These are phyloP conservation scores for Orchesella flavescens DNA, from an alignment of 2,888 invertebrate species.

Conservation along the genomic window DNA sequence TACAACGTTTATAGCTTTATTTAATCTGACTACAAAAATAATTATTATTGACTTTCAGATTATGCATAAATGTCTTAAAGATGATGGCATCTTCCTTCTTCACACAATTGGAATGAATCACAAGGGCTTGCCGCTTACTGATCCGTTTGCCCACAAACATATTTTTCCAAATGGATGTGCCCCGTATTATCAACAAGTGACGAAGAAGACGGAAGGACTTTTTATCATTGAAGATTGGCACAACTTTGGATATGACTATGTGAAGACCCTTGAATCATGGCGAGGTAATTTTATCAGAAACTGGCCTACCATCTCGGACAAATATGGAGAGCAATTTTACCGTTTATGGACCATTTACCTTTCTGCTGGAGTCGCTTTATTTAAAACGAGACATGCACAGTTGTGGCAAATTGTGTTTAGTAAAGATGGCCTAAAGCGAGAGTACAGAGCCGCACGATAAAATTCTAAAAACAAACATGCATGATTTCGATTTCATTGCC, in stretches of 20 bases:
- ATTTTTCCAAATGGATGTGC: conserved; percentile 43
- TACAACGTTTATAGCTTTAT: neutral
- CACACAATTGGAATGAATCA: conserved; percentile 61
- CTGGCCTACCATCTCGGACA: conserved; percentile 36
- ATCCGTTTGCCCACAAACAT: conserved; percentile 44
- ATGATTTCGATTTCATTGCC: too few relatives aligned
- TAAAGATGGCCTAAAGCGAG: conserved; percentile 65
- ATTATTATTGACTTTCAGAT: conserved; percentile 23
- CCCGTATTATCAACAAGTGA: neutral
- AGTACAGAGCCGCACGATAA: conserved; percentile 56
- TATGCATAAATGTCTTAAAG: conserved; percentile 31
- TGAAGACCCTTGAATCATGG: conserved; percentile 57
- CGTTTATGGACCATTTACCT: conserved; percentile 67
- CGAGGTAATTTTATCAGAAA: conserved; percentile 44
- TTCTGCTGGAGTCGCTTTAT: conserved; percentile 52
- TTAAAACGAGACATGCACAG: conserved; percentile 53
- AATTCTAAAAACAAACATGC: neutral
- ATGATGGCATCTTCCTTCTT: conserved; percentile 61
- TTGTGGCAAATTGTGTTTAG: conserved; percentile 67
- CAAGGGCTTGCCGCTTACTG: conserved; percentile 19
- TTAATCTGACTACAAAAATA: neutral
- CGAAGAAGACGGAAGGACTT: conserved; percentile 1
- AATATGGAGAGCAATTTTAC: conserved; percentile 58
- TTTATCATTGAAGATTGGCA: conserved; percentile 62
- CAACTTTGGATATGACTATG: conserved; percentile 44